Evolutionary conservation across 2,113 vertebrate species (phyloP).

Genomic region (Paramormyrops kingsleyae): DNA sequence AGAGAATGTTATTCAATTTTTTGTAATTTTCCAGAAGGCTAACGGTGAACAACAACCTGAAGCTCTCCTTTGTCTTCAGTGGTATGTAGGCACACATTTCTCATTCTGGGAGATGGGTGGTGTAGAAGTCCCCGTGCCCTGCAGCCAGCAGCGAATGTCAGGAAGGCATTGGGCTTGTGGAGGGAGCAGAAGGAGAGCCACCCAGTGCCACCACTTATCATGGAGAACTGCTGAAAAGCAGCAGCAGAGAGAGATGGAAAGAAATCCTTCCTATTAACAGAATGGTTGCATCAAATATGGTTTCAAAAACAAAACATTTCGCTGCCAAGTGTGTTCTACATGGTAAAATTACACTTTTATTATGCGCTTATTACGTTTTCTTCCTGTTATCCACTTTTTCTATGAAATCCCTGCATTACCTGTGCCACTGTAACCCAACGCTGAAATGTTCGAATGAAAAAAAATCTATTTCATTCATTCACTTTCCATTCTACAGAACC

Average conservation of each 20-base stretch:
- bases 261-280: background rate
- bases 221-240: background rate
- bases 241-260: background rate
- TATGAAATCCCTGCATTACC: background rate
- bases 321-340: background rate
- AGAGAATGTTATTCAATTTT: background rate
- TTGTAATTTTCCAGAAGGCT: background rate
- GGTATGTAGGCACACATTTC: background rate
- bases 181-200: background rate
- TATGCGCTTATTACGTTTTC: background rate
- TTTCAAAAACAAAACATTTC: background rate
- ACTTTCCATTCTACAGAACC: background rate
- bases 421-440: background rate
- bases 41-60: background rate
- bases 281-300: background rate
- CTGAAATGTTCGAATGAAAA: background rate
- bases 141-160: background rate
- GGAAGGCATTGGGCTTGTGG: background rate
- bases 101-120: background rate
- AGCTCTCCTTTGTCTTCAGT: background rate
- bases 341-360: background rate
- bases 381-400: background rate
- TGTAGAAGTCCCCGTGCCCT: background rate
- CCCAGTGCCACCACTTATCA: background rate
- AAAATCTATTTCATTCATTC: background rate